Percentiles rank a stretch among this genome's conserved stretches.
Conservation (phyloP, 2,888 invertebrate genomes). For the Metacarcinus magister region DNA sequence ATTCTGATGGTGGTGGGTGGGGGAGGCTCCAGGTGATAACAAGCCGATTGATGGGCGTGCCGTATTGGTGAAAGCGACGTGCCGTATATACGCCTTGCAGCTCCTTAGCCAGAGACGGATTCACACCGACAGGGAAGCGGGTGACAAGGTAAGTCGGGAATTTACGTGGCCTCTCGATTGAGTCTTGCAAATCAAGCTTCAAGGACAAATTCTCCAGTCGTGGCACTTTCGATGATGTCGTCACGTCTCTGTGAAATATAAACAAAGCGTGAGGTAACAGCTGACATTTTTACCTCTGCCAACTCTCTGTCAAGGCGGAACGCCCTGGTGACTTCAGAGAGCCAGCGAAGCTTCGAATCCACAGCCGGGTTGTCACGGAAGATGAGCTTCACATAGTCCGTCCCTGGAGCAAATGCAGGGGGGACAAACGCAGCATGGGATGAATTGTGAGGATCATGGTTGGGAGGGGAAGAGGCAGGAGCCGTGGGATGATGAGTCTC, state of each 20-base stretch:
- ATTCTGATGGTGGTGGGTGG: too few species aligned
- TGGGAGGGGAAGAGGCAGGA: too few species aligned
- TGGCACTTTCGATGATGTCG: conserved; percentile 38
- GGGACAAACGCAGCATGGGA: neutral
- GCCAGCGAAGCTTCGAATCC: conserved; percentile 37
- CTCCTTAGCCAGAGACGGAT: conserved; percentile 55
- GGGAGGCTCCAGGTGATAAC: conserved; percentile 55
- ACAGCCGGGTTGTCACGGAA: conserved; percentile 47
- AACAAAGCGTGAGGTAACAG: conserved; percentile 41
- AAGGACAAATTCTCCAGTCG: conserved; percentile 17
- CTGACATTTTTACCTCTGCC: conserved; percentile 63
- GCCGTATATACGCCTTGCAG: neutral
- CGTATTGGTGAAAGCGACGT: conserved; percentile 63
- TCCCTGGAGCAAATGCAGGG: conserved; percentile 62
- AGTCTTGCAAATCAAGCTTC: conserved; percentile 46
- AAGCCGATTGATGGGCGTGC: neutral
- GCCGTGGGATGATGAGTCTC: too few species aligned
- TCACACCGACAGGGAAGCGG: too few species aligned
- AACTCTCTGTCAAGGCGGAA: conserved; percentile 59
- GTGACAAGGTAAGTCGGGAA: too few species aligned
- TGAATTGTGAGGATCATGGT: conserved; percentile 11
- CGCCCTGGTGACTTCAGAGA: conserved; percentile 50
- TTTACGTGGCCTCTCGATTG: conserved; percentile 36
- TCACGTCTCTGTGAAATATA: neutral
- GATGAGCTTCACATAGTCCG: conserved; percentile 54